Evolutionary conservation across 2,888 invertebrate species (phyloP).

Genomic region (Amphipoea oculea): DNA sequence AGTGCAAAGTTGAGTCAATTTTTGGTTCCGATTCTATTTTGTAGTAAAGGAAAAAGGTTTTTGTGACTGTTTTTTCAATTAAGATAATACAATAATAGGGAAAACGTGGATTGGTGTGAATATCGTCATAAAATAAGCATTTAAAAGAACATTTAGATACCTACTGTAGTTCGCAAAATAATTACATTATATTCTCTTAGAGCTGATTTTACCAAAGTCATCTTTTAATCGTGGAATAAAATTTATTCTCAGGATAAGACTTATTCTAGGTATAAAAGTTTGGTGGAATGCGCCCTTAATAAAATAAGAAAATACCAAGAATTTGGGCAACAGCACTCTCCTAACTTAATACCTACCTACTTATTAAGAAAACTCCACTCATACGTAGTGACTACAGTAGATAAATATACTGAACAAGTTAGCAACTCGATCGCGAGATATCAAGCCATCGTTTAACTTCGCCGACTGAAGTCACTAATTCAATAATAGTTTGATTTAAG

Average conservation of each 20-base stretch:
- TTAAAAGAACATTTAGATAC: too few relatives aligned
- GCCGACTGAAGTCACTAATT: constrained; percentile 20
- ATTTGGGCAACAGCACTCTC: background rate
- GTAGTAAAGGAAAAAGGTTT: background rate
- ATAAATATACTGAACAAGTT: constrained; percentile 13
- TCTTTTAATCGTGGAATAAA: too few relatives aligned
- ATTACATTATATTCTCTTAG: background rate
- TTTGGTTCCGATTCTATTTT: constrained; percentile 3
- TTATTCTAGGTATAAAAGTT: too few relatives aligned
- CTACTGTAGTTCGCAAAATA: background rate
- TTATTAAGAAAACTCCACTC: background rate
- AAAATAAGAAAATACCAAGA: background rate
- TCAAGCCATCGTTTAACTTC: constrained; percentile 38
- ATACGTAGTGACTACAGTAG: background rate
- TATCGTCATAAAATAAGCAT: background rate
- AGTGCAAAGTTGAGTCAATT: background rate
- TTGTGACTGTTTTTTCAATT: background rate
- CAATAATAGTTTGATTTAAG: constrained; percentile 39
- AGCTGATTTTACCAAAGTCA: too few relatives aligned
- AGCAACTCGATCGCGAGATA: constrained; percentile 22
- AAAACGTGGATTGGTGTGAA: background rate
- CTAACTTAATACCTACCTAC: background rate
- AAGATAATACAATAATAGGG: background rate
- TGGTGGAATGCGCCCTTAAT: background rate
- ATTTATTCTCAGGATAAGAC: too few relatives aligned